These are phyloP conservation scores for Thymallus thymallus DNA, from an alignment of 2,113 vertebrate species.

Conservation along the genomic window DNA sequence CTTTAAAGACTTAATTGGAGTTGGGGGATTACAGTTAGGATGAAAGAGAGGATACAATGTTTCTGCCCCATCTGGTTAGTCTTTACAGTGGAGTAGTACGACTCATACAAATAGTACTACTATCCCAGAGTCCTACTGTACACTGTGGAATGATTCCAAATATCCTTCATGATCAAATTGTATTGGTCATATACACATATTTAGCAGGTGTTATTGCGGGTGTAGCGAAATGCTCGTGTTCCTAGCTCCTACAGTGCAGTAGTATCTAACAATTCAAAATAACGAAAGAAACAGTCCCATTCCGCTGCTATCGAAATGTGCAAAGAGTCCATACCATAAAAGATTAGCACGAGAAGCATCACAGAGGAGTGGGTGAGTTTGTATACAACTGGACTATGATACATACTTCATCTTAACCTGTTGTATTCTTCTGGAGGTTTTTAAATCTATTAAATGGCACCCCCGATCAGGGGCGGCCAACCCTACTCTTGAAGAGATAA, in stretches of 20 bases:
- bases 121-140: background rate
- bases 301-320: background rate
- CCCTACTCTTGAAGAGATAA: too few relatives aligned
- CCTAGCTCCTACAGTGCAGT: too few relatives aligned
- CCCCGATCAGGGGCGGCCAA: too few relatives aligned
- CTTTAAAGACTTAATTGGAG: slow-evolving; percentile 18
- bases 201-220: too few relatives aligned
- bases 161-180: background rate
- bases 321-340: background rate
- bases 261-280: too few relatives aligned
- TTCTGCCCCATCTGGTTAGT: slow-evolving; percentile 15
- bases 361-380: background rate
- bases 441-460: too few relatives aligned
- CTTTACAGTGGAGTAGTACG: background rate
- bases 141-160: background rate
- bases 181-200: too few relatives aligned
- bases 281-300: background rate
- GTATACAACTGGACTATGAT: background rate
- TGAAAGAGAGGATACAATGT: background rate
- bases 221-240: too few relatives aligned
- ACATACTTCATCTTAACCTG: background rate
- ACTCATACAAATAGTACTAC: too few relatives aligned
- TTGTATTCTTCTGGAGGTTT: slow-evolving; percentile 1
- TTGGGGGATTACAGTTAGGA: slow-evolving; percentile 31
- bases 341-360: background rate